These are phyloP conservation scores for Erpornis zantholeuca DNA, from an alignment of 2,113 vertebrate species.

Conservation along the genomic window DNA sequence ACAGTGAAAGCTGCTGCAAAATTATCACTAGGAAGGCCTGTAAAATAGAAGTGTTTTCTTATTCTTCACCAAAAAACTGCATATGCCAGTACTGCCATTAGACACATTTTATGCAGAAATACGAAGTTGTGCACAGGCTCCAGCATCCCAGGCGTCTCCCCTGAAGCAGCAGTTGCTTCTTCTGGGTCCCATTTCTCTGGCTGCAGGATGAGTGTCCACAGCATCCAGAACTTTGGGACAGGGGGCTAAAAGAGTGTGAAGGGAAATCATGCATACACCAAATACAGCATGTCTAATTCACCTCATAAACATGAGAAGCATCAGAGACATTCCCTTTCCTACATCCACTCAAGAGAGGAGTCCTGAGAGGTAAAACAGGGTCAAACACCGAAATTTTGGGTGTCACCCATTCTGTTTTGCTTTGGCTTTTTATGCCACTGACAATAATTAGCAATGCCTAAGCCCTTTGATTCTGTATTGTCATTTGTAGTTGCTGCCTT, in stretches of 20 bases:
- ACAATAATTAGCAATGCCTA: not conserved
- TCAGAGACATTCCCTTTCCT: not conserved
- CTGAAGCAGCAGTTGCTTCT: not conserved
- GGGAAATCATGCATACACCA: not conserved
- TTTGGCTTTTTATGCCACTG: not conserved
- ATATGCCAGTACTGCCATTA: not conserved
- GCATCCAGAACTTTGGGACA: not conserved
- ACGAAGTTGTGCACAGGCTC: not conserved
- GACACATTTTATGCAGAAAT: not conserved
- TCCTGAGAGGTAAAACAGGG: not conserved
- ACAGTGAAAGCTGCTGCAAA: not conserved
- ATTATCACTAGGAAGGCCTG: not conserved
- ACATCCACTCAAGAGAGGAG: not conserved
- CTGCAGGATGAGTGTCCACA: not conserved
- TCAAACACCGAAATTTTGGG: not conserved
- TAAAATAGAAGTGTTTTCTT: not conserved
- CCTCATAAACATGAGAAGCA: not conserved
- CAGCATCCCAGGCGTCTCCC: not conserved
- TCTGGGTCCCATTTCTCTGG: not conserved
- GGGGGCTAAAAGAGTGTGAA: not conserved
- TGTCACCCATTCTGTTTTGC: not conserved
- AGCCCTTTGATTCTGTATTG: not conserved
- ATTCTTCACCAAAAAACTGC: not conserved
- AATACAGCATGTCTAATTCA: not conserved
- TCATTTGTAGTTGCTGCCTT: not conserved